Base-by-base conservation (phyloP, 2,113 vertebrate species). In the Peromyscus leucopus region DNA sequence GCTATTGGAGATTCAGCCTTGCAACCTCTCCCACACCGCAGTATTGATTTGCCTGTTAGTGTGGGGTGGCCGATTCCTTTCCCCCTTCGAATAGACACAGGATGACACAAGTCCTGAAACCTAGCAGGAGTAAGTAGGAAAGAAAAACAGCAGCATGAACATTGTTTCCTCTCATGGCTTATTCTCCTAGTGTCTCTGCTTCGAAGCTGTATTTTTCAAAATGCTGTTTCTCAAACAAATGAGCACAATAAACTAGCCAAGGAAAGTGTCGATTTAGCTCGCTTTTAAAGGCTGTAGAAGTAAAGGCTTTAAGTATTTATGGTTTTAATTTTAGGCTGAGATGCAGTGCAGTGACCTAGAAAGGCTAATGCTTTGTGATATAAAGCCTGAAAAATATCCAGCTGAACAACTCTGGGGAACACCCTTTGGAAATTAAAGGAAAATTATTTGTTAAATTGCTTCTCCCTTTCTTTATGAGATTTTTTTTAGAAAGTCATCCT, bases 301-400 rank as follows among this genome's bases (percentile, higher is more conserved):
- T 93, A 86, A 92, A 92, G 59, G n/a, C 51, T 97, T 96, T 69
- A 94, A 84, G 33, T 93, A 89, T 88, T 89, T 75, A 72, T 92
- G 61, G 21, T 36, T 93, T 97, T 89, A 5, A 7, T 96, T 98
- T 98, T 95, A 94, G 93, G 72, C 31, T n/a, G 59, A 36, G 72
- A 22, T 91, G 46, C 39, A 96, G 59, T 72, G 93, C 92, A 90
- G 93, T 97, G 95, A 76, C 87, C 93, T 67, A 97, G 75, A 74
- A 97, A 97, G 51, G 31, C 33, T 89, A 63, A 75, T 28, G 59
- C n/a, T 88, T 93, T 26, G 4, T 69, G 74, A 6, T 69, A 55
- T 93, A n/a, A 95, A 95, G 93, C 92, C 76, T 89, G 89, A 96
- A 94, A 97, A 90, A 36, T 55, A 91, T 89, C 96, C 63, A 92